Conservation (phyloP, 2,797 vertebrate species). For the Sarcoramphus papa region DNA sequence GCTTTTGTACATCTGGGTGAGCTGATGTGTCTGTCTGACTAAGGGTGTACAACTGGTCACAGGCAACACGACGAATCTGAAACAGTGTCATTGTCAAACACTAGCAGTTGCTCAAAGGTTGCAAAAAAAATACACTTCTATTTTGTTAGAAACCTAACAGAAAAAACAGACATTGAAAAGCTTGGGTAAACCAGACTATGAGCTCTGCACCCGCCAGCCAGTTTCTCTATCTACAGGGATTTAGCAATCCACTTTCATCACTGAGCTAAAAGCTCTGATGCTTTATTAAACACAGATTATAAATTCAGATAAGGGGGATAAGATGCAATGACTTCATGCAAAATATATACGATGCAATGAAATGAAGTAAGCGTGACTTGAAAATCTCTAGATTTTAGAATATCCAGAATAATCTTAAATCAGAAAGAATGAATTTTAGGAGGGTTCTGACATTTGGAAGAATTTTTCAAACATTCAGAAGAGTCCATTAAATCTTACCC, state of each 20-base stretch:
- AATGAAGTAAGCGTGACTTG: not conserved
- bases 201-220: not conserved
- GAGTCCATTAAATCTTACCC: not conserved
- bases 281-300: not conserved
- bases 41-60: constrained; percentile 95
- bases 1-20: constrained; percentile 92
- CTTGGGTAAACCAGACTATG: not conserved
- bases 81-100: not conserved
- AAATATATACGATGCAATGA: not conserved
- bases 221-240: not conserved
- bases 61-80: constrained; percentile 95
- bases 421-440: not conserved
- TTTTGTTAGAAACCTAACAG: not conserved
- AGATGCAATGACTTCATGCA: not conserved
- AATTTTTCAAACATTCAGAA: not conserved
- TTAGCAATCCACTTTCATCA: not conserved
- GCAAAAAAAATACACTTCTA: not conserved
- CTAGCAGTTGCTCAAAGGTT: not conserved
- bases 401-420: not conserved
- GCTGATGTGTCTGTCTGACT: constrained; percentile 94
- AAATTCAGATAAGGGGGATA: not conserved
- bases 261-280: not conserved
- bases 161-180: not conserved
- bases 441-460: not conserved
- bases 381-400: not conserved